Conservation (phyloP, 1,140 invertebrate genomes). For the Aphelenchoides avenae region DNA sequence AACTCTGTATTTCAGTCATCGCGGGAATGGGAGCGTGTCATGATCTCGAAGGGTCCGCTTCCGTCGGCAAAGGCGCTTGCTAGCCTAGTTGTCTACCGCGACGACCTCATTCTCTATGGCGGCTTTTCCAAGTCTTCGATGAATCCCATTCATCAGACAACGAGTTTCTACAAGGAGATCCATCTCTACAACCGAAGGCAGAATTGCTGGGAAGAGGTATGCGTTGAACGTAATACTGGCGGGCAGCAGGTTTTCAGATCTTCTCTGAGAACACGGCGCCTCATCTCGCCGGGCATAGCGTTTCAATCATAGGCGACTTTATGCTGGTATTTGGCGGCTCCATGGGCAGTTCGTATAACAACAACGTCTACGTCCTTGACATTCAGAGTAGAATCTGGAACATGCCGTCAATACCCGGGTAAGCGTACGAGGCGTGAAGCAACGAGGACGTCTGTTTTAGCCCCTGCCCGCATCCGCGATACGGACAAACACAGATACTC, state of each 20-base stretch:
- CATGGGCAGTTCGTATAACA: conserved; percentile 43
- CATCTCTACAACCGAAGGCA: conserved; percentile 78
- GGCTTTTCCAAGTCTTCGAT: conserved; percentile 89
- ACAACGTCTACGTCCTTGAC: conserved; percentile 46
- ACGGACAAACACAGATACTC: conserved; percentile 43
- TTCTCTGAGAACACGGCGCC: conserved; percentile 61
- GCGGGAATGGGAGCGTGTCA: conserved; percentile 33
- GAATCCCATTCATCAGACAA: conserved; percentile 77
- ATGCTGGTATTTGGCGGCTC: conserved; percentile 49
- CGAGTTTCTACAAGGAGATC: conserved; percentile 67
- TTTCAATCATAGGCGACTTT: conserved; percentile 73
- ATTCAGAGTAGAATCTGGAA: conserved; percentile 33
- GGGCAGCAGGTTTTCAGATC: conserved; percentile 13
- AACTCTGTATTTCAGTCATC: conserved; percentile 30
- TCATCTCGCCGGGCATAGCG: conserved; percentile 82
- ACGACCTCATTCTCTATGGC: conserved; percentile 81
- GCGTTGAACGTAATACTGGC: background rate
- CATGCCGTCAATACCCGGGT: conserved; percentile 38
- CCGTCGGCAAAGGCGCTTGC: conserved; percentile 92
- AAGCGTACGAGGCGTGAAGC: too few species aligned
- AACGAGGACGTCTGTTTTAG: conserved; percentile 29
- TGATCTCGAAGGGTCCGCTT: conserved; percentile 72
- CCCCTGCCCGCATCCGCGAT: conserved; percentile 43
- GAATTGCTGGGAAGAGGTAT: conserved; percentile 77
- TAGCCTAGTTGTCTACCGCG: conserved; percentile 78